Conservation (phyloP, 2,797 vertebrate species). For the Fistularia tabacaria region DNA sequence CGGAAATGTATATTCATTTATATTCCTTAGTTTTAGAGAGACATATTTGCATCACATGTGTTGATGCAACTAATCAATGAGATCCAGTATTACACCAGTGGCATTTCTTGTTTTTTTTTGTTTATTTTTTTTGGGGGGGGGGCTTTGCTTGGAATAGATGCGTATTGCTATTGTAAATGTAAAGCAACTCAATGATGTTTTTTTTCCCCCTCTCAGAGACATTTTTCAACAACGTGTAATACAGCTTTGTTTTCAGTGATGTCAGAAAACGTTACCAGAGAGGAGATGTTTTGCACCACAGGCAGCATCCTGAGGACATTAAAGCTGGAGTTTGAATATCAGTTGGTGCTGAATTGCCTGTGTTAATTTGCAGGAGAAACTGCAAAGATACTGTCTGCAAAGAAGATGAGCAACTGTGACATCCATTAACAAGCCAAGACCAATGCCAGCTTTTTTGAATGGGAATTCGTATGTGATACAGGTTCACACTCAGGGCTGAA, state of each 20-base stretch:
- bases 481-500: too few species aligned
- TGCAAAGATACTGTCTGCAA: background rate
- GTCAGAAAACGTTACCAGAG: constrained; percentile 9
- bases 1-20: too few species aligned
- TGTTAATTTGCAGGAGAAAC: background rate
- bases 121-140: constrained; percentile 35
- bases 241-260: constrained; percentile 27
- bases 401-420: too few species aligned
- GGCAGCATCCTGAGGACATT: constrained; percentile 24
- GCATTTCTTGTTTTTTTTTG: constrained; percentile 19
- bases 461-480: background rate
- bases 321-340: background rate
- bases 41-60: too few species aligned
- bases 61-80: background rate
- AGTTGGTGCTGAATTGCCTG: background rate
- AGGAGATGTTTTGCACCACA: constrained; percentile 10
- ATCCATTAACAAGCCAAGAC: too few species aligned
- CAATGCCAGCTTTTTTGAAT: background rate
- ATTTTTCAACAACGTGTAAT: constrained; percentile 36
- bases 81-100: constrained; percentile 34
- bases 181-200: too few species aligned
- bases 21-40: too few species aligned
- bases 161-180: constrained; percentile 10
- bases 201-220: too few species aligned
- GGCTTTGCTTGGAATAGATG: constrained; percentile 24